Evolutionary conservation across 2,888 invertebrate genomes (phyloP), one percentile per base, ranked within the genome.

Genomic region (Stenodema calcarata): DNA sequence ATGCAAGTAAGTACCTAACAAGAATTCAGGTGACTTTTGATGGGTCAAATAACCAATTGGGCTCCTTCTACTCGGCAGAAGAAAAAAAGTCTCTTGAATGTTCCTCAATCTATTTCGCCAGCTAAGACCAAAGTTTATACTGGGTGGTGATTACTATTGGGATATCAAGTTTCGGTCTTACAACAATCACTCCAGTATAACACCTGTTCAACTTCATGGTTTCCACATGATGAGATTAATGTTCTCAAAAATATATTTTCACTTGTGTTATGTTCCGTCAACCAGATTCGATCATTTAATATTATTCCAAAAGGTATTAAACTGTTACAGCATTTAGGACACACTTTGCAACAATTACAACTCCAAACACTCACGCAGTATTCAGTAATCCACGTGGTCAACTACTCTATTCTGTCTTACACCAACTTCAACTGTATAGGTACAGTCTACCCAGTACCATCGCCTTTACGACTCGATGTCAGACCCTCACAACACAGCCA

Each of bases 121-220:
- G n/a, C 23, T 28, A 30, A 35, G 28, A 9, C 9, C 75, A n/a
- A 27, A 27, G 16, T 28, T 75, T n/a, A 18, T 30, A n/a, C 75
- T 30, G 16, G 79, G 79, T 27, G 76, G 76, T 14, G 79, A 79
- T 23, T 79, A n/a, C n/a, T n/a, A n/a, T n/a, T n/a, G n/a, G n/a
- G n/a, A n/a, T n/a, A n/a, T n/a, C n/a, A n/a, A n/a, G n/a, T n/a
- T n/a, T n/a, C n/a, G n/a, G n/a, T n/a, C n/a, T n/a, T n/a, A n/a
- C n/a, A n/a, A n/a, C n/a, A n/a, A n/a, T n/a, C n/a, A n/a, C n/a
- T n/a, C n/a, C n/a, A n/a, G n/a, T n/a, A n/a, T n/a, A n/a, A n/a
- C n/a, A n/a, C n/a, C n/a, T n/a, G n/a, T n/a, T n/a, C n/a, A n/a
- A n/a, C n/a, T n/a, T n/a, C n/a, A n/a, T n/a, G n/a, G n/a, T n/a